phyloP scores from a whole-genome alignment of 2,888 invertebrate species.

The Xanthia icteritia region DNA sequence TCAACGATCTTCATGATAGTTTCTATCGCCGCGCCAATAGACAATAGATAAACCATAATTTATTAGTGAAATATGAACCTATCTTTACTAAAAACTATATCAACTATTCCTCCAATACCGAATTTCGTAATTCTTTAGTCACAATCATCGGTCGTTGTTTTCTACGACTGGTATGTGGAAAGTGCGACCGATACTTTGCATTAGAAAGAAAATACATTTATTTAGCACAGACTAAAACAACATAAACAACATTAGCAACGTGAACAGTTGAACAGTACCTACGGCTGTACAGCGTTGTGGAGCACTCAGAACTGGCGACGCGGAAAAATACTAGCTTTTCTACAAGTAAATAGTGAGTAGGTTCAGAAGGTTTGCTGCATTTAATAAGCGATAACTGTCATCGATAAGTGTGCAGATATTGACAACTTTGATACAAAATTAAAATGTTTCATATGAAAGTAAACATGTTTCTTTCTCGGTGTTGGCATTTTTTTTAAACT shows the following conservation, averaged over 20 bases:
- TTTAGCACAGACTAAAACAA: too few relatives aligned
- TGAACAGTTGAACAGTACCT: conserved; percentile 14
- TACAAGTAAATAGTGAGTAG: not conserved
- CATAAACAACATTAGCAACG: conserved; percentile 23
- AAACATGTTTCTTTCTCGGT: not conserved
- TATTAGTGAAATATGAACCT: not conserved
- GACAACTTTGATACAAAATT: not conserved
- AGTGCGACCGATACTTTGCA: conserved; percentile 23
- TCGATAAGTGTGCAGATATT: not conserved
- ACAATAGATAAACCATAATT: not conserved
- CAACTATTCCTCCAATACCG: not conserved
- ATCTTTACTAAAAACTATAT: not conserved
- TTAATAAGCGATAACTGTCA: not conserved
- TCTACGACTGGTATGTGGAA: conserved; percentile 6
- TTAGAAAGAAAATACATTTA: too few relatives aligned
- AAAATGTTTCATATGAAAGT: not conserved
- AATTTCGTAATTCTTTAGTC: not conserved
- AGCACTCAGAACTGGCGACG: conserved; percentile 11
- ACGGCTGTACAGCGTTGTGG: conserved; percentile 8
- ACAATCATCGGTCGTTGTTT: conserved; percentile 17
- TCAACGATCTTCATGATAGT: not conserved
- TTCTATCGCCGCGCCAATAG: too few relatives aligned
- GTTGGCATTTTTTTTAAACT: not conserved
- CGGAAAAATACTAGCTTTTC: conserved; percentile 36
- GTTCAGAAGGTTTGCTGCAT: conserved; percentile 10